Percentiles rank a stretch among this genome's conserved stretches.
Evolutionary conservation across 2,113 vertebrate genomes (phyloP).

Genomic region (Xiphophorus maculatus): DNA sequence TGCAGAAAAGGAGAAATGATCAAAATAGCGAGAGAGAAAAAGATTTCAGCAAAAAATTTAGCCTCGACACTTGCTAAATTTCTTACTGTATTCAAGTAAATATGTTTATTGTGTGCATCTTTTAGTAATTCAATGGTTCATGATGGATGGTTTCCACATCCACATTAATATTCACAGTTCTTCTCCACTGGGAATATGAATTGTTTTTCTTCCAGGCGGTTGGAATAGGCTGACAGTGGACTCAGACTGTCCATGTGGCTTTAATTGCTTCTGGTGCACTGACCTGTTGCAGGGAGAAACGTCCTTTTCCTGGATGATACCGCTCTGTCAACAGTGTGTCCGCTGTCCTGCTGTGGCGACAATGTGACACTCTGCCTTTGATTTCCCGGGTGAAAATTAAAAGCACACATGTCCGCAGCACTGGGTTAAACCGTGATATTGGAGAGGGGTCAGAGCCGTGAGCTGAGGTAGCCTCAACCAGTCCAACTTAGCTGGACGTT

Average conservation of each 20-base stretch:
- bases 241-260: neutral
- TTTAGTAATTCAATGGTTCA: too few species aligned
- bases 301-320: slow-evolving; percentile 8
- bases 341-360: slow-evolving; percentile 1
- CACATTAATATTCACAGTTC: too few species aligned
- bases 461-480: neutral
- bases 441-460: neutral
- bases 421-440: slow-evolving; percentile 1
- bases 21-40: too few species aligned
- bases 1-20: too few species aligned
- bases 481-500: neutral
- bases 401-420: slow-evolving; percentile 11
- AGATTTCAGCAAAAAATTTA: too few species aligned
- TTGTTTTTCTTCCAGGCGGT: neutral
- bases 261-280: slow-evolving; percentile 20
- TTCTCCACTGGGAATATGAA: too few species aligned
- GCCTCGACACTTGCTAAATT: too few species aligned
- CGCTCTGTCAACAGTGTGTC: slow-evolving; percentile 7
- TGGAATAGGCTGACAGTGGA: neutral
- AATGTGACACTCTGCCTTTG: neutral
- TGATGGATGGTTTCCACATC: too few species aligned
- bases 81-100: too few species aligned
- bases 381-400: slow-evolving; percentile 24
- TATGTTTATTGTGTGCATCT: too few species aligned
- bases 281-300: slow-evolving; percentile 11